Base-by-base conservation (phyloP, 2,888 invertebrate genomes). In the Zaprionus bogoriensis region DNA sequence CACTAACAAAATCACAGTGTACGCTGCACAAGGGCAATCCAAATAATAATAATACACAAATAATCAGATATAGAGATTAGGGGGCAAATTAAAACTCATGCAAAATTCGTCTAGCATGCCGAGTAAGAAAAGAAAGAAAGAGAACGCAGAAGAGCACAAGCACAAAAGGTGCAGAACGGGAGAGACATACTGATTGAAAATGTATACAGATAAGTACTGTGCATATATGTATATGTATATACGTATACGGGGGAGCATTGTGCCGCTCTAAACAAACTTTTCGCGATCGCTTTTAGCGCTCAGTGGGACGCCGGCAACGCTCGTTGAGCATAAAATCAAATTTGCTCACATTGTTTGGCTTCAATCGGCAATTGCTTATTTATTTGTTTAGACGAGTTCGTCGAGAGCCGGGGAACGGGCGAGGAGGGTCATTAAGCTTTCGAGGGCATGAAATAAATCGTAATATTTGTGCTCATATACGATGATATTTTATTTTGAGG, bases 401-500 rank as follows among this genome's bases (percentile, higher is more conserved):
- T 27, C 38, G 36, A 22, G 4, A 6, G 2, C 14, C 47, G 19
- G 19, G 52, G 61, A 59, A 63, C 51, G 51, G 17, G 32, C 32
- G 14, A 9, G 27, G 7, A 36, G 32, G 17, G 32, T 14, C 14
- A 36, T 54, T 57, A 60, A 48, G 51, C 36, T 52, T 58, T 42
- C 36, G 19, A 42, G 53, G 53, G 62, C 77, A 76, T 70, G 67
- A 77, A 74, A 79, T 74, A 67, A 72, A 81, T 83, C 62, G 59
- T 58, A n/a, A 32, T 57, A 48, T 41, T 39, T 30, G 41, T 17
- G 22, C 25, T 32, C 42, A 51, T 7, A 36, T 20, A 50, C 41
- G 5, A 20, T 30, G 30, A 28, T 12, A 28, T n/a, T 6, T 22
- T 42, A 17, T 47, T 23, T 50, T 27, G 9, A 14, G 7, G 3